Base-by-base conservation (phyloP, 2,113 vertebrate species). In the Sorex araneus region DNA sequence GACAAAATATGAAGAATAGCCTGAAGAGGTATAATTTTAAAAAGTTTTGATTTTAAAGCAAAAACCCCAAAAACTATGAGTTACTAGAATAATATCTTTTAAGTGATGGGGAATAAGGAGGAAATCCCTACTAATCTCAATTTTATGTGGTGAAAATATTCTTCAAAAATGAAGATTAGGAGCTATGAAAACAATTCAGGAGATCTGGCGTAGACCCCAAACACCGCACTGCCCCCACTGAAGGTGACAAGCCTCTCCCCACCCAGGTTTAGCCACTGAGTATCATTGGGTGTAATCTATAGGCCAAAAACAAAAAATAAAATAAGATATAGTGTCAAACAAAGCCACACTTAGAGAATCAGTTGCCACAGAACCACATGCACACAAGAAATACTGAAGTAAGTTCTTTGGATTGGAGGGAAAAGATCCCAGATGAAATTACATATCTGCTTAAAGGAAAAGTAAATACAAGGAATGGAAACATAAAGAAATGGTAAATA, bases 351-450 rank as follows among this genome's bases (percentile, higher is more conserved):
- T 69, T n/a, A 81, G 25, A 50, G 7, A 84, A 73, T 43, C 64
- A 66, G 34, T 84, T 84, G 57, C 19, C 64, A 67, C 19, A 47
- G 74, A 60, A 19, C 16, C 50, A 34, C 8, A 19, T 3, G 34
- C 2, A 80, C n/a, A 76, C 4, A 76, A 80, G 36, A 40, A 75
- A 80, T 60, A 86, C 47, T 63, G 3, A 60, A 88, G 32, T 2
- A 84, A 75, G 43, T 74, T 50, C 30, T 84, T 73, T 32, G 69
- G 18, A 40, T 40, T n/a, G 23, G 75, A 90, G 8, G 54, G 47
- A 75, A 84, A 94, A 90, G 63, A 71, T 71, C 40, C 28, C 70
- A 81, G 40, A 77, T 50, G 50, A 66, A 94, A 86, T 40, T 28
- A 81, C 30, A 8, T 54, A 64, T 64, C 36, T 32, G 25, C 66